Percentiles rank a stretch among this genome's conserved stretches.
phyloP scores from a whole-genome alignment of 2,113 vertebrate genomes.

The Poeciliopsis occidentalis region DNA sequence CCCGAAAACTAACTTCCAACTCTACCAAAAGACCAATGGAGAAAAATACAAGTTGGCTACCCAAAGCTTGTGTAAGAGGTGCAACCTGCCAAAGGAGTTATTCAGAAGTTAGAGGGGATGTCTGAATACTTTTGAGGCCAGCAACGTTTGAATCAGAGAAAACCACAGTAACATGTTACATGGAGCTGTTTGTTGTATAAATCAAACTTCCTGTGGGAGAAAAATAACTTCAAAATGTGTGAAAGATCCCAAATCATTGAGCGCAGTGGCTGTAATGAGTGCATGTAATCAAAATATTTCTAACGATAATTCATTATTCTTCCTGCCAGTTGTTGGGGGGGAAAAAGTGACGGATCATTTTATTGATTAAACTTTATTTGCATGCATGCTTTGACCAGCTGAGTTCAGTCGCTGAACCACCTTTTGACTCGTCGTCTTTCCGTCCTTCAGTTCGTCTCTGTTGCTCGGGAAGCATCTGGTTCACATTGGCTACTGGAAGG shows the following conservation, averaged over 20 bases:
- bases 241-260: background rate
- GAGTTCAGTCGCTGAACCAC: background rate
- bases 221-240: background rate
- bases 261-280: background rate
- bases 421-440: background rate
- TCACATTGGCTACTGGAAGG: conserved; percentile 95
- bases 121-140: background rate
- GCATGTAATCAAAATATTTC: background rate
- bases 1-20: background rate
- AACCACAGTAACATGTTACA: background rate
- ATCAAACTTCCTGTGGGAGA: background rate
- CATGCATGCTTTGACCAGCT: background rate
- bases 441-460: conserved; percentile 85
- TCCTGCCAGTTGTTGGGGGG: background rate
- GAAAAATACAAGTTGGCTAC: background rate
- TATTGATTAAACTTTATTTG: background rate
- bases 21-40: no score
- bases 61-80: background rate
- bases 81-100: background rate
- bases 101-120: background rate
- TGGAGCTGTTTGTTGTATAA: background rate
- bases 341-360: no score
- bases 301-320: background rate
- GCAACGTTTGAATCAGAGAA: no score
- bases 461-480: conserved; percentile 88